These are phyloP conservation scores for Chaenodraco wilsoni DNA, from an alignment of 2,797 vertebrate genomes.

Conservation along the genomic window DNA sequence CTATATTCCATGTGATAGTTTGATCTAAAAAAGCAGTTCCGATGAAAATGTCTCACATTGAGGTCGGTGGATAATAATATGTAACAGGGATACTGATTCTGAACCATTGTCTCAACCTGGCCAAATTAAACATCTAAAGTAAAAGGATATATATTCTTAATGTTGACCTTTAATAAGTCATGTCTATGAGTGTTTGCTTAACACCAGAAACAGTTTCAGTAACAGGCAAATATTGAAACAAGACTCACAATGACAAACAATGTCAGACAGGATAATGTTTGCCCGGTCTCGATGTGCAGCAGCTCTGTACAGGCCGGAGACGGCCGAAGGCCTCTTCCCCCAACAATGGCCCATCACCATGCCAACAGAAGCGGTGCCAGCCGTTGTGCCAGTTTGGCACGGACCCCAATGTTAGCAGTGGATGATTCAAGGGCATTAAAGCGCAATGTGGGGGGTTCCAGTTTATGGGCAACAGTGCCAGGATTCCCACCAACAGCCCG, in stretches of 20 bases:
- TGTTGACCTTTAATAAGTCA: background rate
- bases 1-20: slow-evolving; percentile 12
- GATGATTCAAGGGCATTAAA: slow-evolving; percentile 81
- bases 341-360: slow-evolving; percentile 73
- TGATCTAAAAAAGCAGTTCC: slow-evolving; percentile 4
- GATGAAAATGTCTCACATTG: slow-evolving; percentile 15
- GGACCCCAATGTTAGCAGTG: slow-evolving; percentile 59
- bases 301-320: slow-evolving; percentile 54
- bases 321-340: slow-evolving; percentile 60
- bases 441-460: slow-evolving; percentile 53
- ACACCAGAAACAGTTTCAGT: background rate
- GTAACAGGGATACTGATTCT: slow-evolving; percentile 5
- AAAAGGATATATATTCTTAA: background rate
- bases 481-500: slow-evolving; percentile 64
- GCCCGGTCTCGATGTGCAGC: slow-evolving; percentile 45
- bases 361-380: slow-evolving; percentile 72
- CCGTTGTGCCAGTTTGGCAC: slow-evolving; percentile 74
- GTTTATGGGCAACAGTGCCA: slow-evolving; percentile 56
- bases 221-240: background rate
- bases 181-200: background rate
- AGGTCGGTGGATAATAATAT: slow-evolving; percentile 32
- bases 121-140: background rate
- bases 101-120: background rate
- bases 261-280: slow-evolving; percentile 56
- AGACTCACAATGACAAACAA: slow-evolving; percentile 65